Conservation (phyloP, 2,888 invertebrate genomes). For the Apocheima hispidaria region DNA sequence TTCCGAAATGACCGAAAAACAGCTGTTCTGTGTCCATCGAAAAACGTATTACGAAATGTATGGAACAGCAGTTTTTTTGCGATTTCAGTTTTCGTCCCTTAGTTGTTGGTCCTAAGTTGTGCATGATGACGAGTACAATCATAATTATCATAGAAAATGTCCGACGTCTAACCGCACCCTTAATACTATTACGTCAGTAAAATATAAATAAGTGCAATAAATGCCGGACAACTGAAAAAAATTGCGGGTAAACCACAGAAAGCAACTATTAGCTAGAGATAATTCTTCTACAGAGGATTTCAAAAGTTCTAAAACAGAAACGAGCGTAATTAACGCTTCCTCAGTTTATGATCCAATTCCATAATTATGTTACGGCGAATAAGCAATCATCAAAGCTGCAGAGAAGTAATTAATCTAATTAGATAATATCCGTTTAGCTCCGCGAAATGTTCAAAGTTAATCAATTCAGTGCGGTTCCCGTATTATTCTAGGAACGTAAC, state of each 20-base stretch:
- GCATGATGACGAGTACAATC: no score
- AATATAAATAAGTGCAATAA: no score
- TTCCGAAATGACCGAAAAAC: no score
- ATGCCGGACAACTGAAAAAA: no score
- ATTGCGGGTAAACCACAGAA: not conserved
- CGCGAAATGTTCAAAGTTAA: conserved; percentile 54
- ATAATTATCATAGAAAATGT: no score
- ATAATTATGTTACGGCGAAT: conserved; percentile 33
- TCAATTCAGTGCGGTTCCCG: conserved; percentile 56
- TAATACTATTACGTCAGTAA: no score
- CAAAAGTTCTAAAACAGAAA: conserved; percentile 18
- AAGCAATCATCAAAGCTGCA: conserved; percentile 37
- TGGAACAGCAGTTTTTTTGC: no score
- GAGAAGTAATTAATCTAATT: conserved; percentile 36
- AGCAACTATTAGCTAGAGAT: not conserved
- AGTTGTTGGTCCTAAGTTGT: no score
- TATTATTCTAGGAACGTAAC: conserved; percentile 54
- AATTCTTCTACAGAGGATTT: conserved; percentile 1
- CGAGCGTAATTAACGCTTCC: conserved; percentile 28
- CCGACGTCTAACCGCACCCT: no score
- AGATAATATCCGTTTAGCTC: conserved; percentile 40
- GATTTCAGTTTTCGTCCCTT: no score
- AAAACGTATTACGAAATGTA: no score
- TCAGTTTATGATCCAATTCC: conserved; percentile 32
- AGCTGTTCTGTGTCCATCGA: no score